phyloP scores from a whole-genome alignment of 1,140 invertebrate species.

The Batillaria attramentaria region DNA sequence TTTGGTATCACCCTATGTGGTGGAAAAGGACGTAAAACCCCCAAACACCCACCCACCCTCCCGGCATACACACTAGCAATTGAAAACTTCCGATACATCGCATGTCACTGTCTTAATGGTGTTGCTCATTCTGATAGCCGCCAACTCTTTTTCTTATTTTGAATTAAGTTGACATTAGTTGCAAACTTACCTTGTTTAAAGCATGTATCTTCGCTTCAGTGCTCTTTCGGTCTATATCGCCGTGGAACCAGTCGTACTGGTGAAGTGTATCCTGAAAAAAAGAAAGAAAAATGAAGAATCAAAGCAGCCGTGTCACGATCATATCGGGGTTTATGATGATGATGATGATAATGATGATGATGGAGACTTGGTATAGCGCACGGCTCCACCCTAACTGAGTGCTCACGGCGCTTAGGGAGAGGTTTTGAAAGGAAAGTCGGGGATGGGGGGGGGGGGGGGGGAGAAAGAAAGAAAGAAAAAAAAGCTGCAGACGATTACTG shows the following conservation, averaged over 20 bases:
- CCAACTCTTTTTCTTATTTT: background rate
- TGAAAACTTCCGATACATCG: background rate
- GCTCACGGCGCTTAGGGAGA: no score
- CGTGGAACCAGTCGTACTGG: conserved; percentile 39
- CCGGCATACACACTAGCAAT: background rate
- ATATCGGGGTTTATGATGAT: no score
- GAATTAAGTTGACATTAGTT: background rate
- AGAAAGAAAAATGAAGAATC: background rate
- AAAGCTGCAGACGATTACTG: no score
- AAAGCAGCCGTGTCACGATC: no score
- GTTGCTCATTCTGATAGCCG: background rate
- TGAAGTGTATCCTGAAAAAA: conserved; percentile 31
- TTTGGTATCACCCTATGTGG: no score
- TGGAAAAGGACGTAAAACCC: background rate
- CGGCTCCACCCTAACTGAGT: no score
- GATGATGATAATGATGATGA: no score
- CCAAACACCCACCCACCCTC: no score
- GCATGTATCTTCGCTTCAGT: conserved; percentile 33
- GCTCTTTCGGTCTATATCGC: conserved; percentile 34
- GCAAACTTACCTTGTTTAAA: conserved; percentile 25
- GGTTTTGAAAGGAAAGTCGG: no score
- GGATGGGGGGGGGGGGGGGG: no score
- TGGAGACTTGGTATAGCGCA: no score
- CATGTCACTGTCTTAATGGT: background rate
- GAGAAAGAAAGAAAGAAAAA: no score